Evolutionary conservation across 1,140 invertebrate genomes (phyloP).

Genomic region (Odontomachus brunneus): DNA sequence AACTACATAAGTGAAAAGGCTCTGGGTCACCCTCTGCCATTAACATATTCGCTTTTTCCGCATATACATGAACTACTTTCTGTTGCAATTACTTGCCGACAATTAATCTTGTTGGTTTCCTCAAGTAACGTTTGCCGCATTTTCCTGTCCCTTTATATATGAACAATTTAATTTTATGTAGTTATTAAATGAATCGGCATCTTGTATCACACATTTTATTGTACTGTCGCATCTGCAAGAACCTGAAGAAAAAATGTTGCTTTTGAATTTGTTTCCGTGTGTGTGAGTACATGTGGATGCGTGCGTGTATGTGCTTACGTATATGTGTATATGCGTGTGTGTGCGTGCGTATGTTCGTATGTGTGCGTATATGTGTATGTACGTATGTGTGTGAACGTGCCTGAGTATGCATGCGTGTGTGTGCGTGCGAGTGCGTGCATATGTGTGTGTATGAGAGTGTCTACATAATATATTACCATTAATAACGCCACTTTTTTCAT

Average conservation of each 20-base stretch:
- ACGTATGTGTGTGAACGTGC: no score
- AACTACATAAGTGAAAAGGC: slow-evolving; percentile 1
- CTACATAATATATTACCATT: slow-evolving; percentile 6
- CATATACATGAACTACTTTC: background rate
- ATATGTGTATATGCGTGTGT: no score
- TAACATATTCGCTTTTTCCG: background rate
- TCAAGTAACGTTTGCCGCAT: background rate
- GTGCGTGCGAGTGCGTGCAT: no score
- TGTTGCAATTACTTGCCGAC: background rate
- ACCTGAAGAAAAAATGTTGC: background rate
- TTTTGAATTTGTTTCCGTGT: no score
- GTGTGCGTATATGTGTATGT: no score
- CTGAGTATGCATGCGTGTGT: no score
- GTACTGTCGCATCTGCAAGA: no score
- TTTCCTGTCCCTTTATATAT: background rate
- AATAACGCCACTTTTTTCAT: background rate
- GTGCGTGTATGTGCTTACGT: no score
- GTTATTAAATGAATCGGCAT: background rate
- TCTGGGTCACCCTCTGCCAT: slow-evolving; percentile 8
- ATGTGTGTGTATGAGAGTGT: no score
- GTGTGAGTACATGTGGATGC: no score
- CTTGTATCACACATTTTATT: slow-evolving; percentile 4
- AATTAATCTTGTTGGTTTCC: background rate
- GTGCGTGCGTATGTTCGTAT: no score
- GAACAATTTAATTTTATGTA: slow-evolving; percentile 1